Conservation (phyloP, 2,113 vertebrate genomes). For the Sylvilagus bachmani region DNA sequence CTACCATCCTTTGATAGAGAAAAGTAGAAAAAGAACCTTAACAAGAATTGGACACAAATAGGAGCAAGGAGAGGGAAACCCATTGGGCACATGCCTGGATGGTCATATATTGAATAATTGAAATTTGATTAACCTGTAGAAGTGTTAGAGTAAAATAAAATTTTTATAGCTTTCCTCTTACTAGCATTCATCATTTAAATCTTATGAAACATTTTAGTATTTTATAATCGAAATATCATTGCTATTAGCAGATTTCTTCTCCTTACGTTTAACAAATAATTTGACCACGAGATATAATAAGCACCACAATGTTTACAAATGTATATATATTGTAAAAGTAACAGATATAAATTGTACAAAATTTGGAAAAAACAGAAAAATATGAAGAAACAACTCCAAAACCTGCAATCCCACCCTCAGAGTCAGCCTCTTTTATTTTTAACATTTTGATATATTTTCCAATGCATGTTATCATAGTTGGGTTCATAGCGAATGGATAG, state of each 20-base stretch:
- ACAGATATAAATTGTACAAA: not conserved
- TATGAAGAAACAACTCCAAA: slow-evolving; percentile 13
- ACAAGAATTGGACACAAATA: not conserved
- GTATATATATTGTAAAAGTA: not conserved
- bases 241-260: not conserved
- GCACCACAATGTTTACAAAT: not conserved
- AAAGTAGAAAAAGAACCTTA: slow-evolving; percentile 8
- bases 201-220: not conserved
- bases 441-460: not conserved
- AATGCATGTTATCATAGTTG: not conserved
- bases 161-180: not conserved
- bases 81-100: not conserved
- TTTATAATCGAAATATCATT: slow-evolving; percentile 47
- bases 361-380: slow-evolving; percentile 43
- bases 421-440: not conserved
- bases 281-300: not conserved
- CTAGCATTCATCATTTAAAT: slow-evolving; percentile 16
- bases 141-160: not conserved
- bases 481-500: not conserved
- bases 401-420: not conserved
- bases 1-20: not conserved
- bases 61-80: not conserved
- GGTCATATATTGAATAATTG: not conserved
- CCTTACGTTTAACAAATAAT: slow-evolving; percentile 10
- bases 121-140: slow-evolving; percentile 4